A percentile compares a stretch with the other conserved stretches of the same genome.
Evolutionary conservation across 2,113 vertebrate species (phyloP).

Genomic region (Corvus hawaiiensis): DNA sequence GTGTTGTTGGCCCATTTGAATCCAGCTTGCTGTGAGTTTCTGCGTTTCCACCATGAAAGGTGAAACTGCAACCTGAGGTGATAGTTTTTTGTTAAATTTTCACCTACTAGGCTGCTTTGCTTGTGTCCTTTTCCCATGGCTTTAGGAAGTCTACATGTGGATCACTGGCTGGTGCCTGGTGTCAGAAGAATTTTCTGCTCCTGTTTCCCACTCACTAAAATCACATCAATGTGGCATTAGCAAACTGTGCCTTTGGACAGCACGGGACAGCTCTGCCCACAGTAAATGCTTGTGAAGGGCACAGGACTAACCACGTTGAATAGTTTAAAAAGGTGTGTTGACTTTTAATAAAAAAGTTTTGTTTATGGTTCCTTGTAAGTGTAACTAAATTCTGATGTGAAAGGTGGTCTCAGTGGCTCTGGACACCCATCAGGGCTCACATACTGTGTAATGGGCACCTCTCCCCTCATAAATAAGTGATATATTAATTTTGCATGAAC

Average conservation of each 20-base stretch:
- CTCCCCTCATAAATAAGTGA: background rate
- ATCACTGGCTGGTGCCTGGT: background rate
- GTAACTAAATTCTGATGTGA: background rate
- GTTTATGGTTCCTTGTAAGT: background rate
- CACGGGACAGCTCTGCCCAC: fast-evolving
- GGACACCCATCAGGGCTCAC: background rate
- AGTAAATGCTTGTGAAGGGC: background rate
- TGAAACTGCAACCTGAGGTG: background rate
- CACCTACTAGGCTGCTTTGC: background rate
- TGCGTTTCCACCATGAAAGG: background rate
- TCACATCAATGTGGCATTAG: background rate
- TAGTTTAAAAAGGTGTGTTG: background rate
- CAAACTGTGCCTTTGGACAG: background rate
- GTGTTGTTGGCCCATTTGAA: background rate
- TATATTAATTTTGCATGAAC: background rate
- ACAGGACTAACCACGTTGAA: background rate
- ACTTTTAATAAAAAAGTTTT: background rate
- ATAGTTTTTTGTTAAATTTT: background rate
- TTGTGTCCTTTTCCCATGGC: background rate
- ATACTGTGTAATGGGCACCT: background rate
- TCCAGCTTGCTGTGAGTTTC: background rate
- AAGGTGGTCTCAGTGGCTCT: background rate
- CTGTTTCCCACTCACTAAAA: background rate
- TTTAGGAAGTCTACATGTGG: background rate
- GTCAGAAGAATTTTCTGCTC: background rate